Evolutionary conservation across 2,113 vertebrate genomes (phyloP).

Genomic region (Calypte anna): DNA sequence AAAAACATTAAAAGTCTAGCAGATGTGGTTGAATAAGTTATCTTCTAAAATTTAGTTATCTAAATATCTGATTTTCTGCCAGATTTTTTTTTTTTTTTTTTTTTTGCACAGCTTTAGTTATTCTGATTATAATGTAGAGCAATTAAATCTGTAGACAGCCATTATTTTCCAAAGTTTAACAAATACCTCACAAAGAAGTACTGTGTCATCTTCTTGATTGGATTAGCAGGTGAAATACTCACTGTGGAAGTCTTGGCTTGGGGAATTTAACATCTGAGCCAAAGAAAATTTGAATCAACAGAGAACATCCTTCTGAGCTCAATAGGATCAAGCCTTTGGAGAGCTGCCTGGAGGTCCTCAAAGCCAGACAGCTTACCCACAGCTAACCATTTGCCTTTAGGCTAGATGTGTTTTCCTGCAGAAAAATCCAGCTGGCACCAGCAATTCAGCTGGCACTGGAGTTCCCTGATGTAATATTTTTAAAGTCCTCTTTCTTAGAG

Average conservation of each 20-base stretch:
- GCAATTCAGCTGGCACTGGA: not conserved
- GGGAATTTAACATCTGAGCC: not conserved
- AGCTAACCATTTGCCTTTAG: not conserved
- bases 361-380: not conserved
- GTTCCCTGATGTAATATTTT: not conserved
- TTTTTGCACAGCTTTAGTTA: not conserved
- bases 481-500: not conserved
- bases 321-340: not conserved
- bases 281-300: not conserved
- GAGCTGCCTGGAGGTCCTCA: not conserved
- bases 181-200: not conserved
- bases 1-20: not conserved
- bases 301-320: not conserved
- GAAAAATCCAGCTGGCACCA: not conserved
- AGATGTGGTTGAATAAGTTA: not conserved
- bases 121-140: not conserved
- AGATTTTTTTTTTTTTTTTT: not conserved
- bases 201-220: not conserved
- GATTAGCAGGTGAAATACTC: not conserved
- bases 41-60: not conserved
- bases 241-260: not conserved
- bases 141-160: not conserved
- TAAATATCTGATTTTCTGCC: not conserved
- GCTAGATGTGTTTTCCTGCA: not conserved
- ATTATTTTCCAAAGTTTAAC: not conserved